Conservation (phyloP, 2,888 invertebrate species). For the Liposcelis brunnea region DNA sequence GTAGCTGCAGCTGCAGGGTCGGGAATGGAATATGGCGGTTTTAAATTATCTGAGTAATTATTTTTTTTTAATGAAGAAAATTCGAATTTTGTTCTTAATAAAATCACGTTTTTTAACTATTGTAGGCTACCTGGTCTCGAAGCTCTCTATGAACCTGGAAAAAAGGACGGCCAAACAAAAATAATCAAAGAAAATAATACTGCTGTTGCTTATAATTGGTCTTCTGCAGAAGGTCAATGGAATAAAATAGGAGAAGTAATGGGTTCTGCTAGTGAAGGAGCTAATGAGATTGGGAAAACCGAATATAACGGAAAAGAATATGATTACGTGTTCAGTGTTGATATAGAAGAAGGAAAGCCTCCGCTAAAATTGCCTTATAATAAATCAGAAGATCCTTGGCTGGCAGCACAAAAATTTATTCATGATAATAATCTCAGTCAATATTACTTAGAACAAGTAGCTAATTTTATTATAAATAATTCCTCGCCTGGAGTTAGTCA, state of each 20-base stretch:
- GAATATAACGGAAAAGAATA: conserved; percentile 78
- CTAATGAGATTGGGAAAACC: conserved; percentile 51
- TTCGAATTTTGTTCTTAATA: neutral
- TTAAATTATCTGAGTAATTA: conserved; percentile 66
- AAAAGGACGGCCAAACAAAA: conserved; percentile 65
- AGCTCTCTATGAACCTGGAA: conserved; percentile 57
- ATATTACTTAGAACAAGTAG: conserved; percentile 71
- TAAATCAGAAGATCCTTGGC: conserved; percentile 78
- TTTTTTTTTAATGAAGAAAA: conserved; percentile 1
- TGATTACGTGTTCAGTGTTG: conserved; percentile 92
- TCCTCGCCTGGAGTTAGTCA: conserved; percentile 35
- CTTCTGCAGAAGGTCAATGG: conserved; percentile 48
- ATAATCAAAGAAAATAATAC: conserved; percentile 57
- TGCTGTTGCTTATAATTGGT: conserved; percentile 70
- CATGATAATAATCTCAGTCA: conserved; percentile 69
- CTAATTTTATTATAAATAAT: conserved; percentile 80
- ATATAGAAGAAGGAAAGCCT: conserved; percentile 77
- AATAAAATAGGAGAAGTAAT: conserved; percentile 77
- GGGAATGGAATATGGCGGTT: conserved; percentile 61
- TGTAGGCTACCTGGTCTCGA: conserved; percentile 64
- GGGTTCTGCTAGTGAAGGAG: conserved; percentile 51
- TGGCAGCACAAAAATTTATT: conserved; percentile 78
- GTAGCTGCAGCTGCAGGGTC: conserved; percentile 44
- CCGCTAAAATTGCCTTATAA: conserved; percentile 85
- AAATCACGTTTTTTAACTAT: conserved; percentile 13